These are phyloP conservation scores for Mycetomoellerius zeteki DNA, from an alignment of 1,140 invertebrate genomes.

Conservation along the genomic window DNA sequence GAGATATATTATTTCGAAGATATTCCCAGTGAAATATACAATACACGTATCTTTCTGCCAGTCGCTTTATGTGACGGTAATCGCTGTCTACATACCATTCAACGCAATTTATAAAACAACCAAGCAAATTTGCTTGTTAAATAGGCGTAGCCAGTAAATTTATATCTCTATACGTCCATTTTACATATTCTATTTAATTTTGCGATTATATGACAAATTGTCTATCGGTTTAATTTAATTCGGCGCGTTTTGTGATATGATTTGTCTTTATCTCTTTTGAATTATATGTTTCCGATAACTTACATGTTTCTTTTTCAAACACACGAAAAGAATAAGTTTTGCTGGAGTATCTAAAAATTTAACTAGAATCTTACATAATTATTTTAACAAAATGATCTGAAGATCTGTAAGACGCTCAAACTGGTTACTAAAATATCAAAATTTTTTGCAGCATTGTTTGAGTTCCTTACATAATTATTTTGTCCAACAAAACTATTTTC, in stretches of 20 bases:
- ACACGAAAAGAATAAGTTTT: too few relatives aligned
- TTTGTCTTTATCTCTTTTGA: constrained; percentile 3
- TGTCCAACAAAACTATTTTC: too few relatives aligned
- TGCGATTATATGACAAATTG: constrained; percentile 17
- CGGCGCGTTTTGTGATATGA: neutral
- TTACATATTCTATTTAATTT: neutral
- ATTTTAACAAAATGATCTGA: too few relatives aligned
- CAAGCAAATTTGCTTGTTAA: constrained; percentile 32
- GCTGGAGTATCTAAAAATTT: too few relatives aligned
- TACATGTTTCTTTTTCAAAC: neutral
- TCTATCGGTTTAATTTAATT: constrained; percentile 21
- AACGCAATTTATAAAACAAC: constrained; percentile 46
- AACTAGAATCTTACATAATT: too few relatives aligned
- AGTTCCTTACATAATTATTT: too few relatives aligned
- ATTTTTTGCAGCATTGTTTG: too few relatives aligned
- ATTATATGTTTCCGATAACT: neutral
- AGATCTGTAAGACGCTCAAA: too few relatives aligned
- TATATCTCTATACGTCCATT: constrained; percentile 10
- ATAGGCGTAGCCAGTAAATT: constrained; percentile 3
- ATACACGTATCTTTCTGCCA: neutral
- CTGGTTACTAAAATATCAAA: too few relatives aligned
- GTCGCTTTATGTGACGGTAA: constrained; percentile 23
- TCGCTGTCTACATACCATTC: constrained; percentile 23
- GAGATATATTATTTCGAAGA: constrained; percentile 16
- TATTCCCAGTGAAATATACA: constrained; percentile 19